A percentile compares a stretch with the other conserved stretches of the same genome.
These are phyloP conservation scores for Zootermopsis nevadensis DNA, from an alignment of 2,888 invertebrate species.

Conservation along the genomic window DNA sequence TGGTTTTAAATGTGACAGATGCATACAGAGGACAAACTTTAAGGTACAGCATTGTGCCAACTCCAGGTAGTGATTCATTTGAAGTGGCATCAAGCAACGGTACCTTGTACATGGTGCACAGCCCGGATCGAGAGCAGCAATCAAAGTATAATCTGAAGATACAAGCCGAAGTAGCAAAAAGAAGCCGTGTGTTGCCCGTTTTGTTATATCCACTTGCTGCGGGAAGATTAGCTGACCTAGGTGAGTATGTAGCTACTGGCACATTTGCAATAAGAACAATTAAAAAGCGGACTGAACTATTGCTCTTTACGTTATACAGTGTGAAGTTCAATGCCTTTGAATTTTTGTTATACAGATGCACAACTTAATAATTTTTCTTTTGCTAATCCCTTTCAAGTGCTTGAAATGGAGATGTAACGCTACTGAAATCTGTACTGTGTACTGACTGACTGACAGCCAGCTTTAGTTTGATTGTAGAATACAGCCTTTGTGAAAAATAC, in stretches of 20 bases:
- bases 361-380: too few relatives aligned
- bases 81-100: constrained; percentile 82
- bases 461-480: too few relatives aligned
- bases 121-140: constrained; percentile 79
- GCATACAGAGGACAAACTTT: constrained; percentile 71
- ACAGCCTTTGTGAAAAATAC: too few relatives aligned
- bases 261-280: too few relatives aligned
- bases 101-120: constrained; percentile 76
- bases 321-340: too few relatives aligned
- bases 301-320: too few relatives aligned
- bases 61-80: constrained; percentile 70
- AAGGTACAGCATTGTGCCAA: constrained; percentile 56
- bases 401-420: too few relatives aligned
- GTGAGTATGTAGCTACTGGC: constrained; percentile 59
- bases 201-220: constrained; percentile 82
- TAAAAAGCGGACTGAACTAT: too few relatives aligned
- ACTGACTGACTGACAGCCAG: too few relatives aligned
- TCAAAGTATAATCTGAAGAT: constrained; percentile 73
- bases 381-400: too few relatives aligned
- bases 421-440: too few relatives aligned
- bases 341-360: too few relatives aligned
- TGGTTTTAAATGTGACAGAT: constrained; percentile 81
- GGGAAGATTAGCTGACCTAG: constrained; percentile 77
- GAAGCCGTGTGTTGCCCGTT: constrained; percentile 76
- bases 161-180: constrained; percentile 68